Base-by-base conservation (phyloP, 2,888 invertebrate genomes). In the Drosophila suboccidentalis region DNA sequence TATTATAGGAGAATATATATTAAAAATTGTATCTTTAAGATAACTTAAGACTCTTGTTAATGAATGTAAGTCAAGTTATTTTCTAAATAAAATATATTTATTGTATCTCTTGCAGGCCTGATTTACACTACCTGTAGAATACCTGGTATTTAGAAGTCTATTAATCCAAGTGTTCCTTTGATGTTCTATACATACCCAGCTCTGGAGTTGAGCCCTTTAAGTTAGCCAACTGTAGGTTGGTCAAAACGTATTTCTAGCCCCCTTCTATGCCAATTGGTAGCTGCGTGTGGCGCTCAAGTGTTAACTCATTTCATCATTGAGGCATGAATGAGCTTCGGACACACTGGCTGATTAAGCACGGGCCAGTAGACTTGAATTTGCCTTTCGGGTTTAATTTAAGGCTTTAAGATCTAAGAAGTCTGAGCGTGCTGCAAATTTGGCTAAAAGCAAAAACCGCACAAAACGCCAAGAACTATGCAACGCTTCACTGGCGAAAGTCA, bases 401-500 rank as follows among this genome's bases (percentile, higher is more conserved):
- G 59, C 41, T 78, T 84, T 73, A 80, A 84, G 53, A 46, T 44
- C 15, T n/a, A 19, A 43, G 10, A 3, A 3, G 15, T 22, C 11
- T 19, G 15, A 19, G 46, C n/a, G 5, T 29, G n/a, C 38, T 55
- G 62, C 75, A 80, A 87, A 82, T 84, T 78, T 78, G 60, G 74
- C 67, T 82, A 87, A 83, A 82, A 82, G 83, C 87, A 82, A 82
- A 86, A 87, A 70, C 86, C 86, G 78, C 89, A 87, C 69, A 80
- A 74, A 80, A 72, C 67, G 74, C 72, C 70, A 71, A 66, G 66
- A 82, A 83, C 80, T 83, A 82, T 80, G 70, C 75, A 73, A 75
- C 63, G 80, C 78, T 79, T 78, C 78, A 75, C 17, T 78, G 67
- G 49, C 70, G 36, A 15, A 65, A 73, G 47, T 79, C 78, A 85